A percentile compares a stretch with the other conserved stretches of the same genome.
phyloP scores from a whole-genome alignment of 2,113 vertebrate genomes.

The Hyperopisus bebe region DNA sequence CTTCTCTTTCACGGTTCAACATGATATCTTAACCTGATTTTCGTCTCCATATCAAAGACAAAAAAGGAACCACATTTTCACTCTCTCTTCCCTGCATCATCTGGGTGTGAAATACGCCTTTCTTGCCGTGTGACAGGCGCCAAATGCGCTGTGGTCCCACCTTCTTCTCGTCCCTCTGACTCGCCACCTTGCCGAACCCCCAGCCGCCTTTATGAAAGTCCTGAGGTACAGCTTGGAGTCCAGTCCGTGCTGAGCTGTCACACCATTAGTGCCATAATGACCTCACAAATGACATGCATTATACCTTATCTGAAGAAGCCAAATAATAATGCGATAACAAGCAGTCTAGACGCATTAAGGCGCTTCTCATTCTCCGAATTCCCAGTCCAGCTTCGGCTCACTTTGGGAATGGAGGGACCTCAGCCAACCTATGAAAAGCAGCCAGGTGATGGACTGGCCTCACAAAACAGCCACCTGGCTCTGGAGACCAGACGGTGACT shows the following conservation, averaged over 20 bases:
- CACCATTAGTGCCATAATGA: neutral
- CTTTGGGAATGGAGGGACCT: neutral
- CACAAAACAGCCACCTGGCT: neutral
- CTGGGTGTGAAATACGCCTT: neutral
- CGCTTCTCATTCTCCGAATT: neutral
- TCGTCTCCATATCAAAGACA: neutral
- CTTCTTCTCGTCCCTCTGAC: neutral
- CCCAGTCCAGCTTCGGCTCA: neutral
- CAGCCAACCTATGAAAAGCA: neutral
- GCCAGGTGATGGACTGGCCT: neutral
- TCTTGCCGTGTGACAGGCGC: neutral
- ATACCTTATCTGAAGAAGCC: neutral
- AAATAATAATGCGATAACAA: neutral
- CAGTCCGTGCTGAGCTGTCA: neutral
- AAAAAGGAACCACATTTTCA: neutral
- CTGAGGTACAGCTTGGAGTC: neutral
- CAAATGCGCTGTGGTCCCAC: neutral
- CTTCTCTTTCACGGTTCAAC: neutral
- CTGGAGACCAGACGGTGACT: neutral
- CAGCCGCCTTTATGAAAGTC: neutral
- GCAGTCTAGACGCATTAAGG: neutral
- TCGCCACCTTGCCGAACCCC: neutral
- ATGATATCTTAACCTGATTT: neutral
- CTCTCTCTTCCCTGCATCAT: neutral
- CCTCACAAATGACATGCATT: neutral